phyloP scores from a whole-genome alignment of 2,797 vertebrate species.

The Aeoliscus strigatus region DNA sequence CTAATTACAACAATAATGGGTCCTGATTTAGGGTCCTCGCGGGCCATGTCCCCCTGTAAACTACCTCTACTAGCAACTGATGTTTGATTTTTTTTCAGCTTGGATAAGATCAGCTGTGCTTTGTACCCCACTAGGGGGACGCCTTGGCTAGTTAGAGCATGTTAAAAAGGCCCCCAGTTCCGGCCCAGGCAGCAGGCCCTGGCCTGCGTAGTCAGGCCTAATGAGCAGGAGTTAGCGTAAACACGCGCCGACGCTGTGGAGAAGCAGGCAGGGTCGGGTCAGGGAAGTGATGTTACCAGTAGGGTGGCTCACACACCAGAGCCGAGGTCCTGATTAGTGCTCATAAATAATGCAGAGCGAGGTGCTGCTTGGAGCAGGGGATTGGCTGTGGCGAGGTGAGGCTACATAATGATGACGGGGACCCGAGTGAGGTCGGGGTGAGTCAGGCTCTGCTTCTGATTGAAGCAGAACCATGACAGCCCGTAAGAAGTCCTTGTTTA shows the following conservation, averaged over 20 bases:
- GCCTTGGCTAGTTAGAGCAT: conserved; percentile 55
- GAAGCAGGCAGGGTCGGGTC: conserved; percentile 70
- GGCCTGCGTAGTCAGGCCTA: conserved; percentile 63
- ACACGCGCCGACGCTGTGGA: conserved; percentile 67
- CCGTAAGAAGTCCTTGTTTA: no score
- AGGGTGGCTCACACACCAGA: conserved; percentile 63
- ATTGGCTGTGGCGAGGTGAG: conserved; percentile 54
- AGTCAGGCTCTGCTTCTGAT: conserved; percentile 41
- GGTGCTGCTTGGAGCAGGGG: conserved; percentile 38
- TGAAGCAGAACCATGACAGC: conserved; percentile 28
- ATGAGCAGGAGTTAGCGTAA: conserved; percentile 70
- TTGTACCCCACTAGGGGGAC: conserved; percentile 43
- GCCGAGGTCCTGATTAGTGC: conserved; percentile 71
- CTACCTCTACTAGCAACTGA: conserved; percentile 43
- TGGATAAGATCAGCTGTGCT: no score
- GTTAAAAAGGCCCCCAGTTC: conserved; percentile 60
- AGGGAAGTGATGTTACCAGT: conserved; percentile 70
- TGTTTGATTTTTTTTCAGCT: no score
- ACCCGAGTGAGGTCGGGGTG: conserved; percentile 47
- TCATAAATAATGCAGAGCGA: conserved; percentile 69
- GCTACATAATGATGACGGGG: conserved; percentile 52
- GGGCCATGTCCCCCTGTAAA: conserved; percentile 65
- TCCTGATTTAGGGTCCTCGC: conserved; percentile 63
- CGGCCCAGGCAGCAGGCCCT: conserved; percentile 48
- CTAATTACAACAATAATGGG: conserved; percentile 77